Evolutionary conservation across 30 jellyfish, hydroid and myxozoan species (phyloP).

Genomic region (Rhopilema esculentum): DNA sequence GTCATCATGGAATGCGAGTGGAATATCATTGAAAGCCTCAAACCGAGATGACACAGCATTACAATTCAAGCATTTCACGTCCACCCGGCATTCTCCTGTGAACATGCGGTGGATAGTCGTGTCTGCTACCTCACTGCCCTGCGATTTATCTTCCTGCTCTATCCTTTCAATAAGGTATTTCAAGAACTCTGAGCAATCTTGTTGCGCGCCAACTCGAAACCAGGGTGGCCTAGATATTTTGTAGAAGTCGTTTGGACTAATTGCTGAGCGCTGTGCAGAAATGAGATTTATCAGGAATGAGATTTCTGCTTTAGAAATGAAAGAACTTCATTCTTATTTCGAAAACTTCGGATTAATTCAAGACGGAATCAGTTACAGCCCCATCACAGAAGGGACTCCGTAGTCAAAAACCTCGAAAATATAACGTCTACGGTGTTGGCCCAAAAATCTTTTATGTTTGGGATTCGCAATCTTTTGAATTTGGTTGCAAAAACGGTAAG

Average conservation of each 20-base stretch:
- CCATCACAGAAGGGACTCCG: too few relatives aligned
- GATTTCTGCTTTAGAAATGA: background rate
- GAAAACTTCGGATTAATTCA: background rate
- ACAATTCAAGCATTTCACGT: slow-evolving; percentile 79
- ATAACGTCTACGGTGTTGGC: too few relatives aligned
- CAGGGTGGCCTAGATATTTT: slow-evolving; percentile 89
- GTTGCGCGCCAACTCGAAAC: slow-evolving; percentile 93
- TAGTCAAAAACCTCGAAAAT: too few relatives aligned
- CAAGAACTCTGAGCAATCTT: slow-evolving; percentile 97
- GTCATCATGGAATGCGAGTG: slow-evolving; percentile 78
- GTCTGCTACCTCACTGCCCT: background rate
- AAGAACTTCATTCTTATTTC: background rate
- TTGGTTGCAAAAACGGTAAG: too few relatives aligned
- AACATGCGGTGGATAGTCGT: slow-evolving; percentile 39
- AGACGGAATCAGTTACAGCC: background rate
- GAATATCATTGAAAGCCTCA: slow-evolving; percentile 88
- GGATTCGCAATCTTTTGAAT: too few relatives aligned
- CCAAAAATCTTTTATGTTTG: too few relatives aligned
- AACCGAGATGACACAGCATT: slow-evolving; percentile 60
- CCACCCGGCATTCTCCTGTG: slow-evolving; percentile 77
- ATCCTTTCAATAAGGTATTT: slow-evolving; percentile 73
- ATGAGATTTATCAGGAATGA: background rate
- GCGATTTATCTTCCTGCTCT: slow-evolving; percentile 72
- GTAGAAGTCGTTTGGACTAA: slow-evolving; percentile 76
- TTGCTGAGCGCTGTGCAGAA: slow-evolving; percentile 80